Base-by-base conservation (phyloP, 1,140 invertebrate species). In the Dolichoris vasculosae region DNA sequence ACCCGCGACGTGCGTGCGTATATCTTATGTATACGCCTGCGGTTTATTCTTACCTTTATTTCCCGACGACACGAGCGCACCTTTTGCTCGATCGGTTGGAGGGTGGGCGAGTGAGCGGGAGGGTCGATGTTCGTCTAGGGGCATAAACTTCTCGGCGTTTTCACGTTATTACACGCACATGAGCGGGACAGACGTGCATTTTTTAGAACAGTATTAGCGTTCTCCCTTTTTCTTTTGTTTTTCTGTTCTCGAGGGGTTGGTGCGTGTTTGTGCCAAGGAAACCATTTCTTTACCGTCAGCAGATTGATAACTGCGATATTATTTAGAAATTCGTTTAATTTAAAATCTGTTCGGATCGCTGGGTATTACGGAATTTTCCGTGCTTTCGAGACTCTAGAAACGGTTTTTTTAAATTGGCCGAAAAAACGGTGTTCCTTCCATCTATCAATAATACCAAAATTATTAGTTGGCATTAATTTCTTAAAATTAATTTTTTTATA, bases 121-220 rank as follows among this genome's bases (percentile, higher is more conserved):
- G 48, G 30, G 11, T 32, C 48, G 46, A 55, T 51, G 48, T 32
- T 32, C 46, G n/a, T 77, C 46, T 23, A 51, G 15, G 17, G 75
- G 30, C 46, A 20, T 77, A 81, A 81, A 81, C 6, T 82, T 82
- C 64, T 69, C 64, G 46, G 23, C n/a, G 0, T 32, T 67, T 69
- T 43, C 48, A 73, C 32, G 32, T 82, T 73, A 73, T 82, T 73
- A 73, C 69, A 23, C 79, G 64, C 30, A 8, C 13, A 35, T 35
- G n/a, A 43, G 69, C 69, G 20, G 26, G 69, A 1, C 9, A 64
- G 32, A 1, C 43, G 11, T 67, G 63, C 64, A 51, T 82, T 48
- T 69, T 69, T 82, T 46, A 51, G 46, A 32, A 43, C 32, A 30
- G 43, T 35, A 71, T 82, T 82, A 82, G 64, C 63, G 40, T 11